phyloP scores from a whole-genome alignment of 2,113 vertebrate species.

The Ceyx melanurus region DNA sequence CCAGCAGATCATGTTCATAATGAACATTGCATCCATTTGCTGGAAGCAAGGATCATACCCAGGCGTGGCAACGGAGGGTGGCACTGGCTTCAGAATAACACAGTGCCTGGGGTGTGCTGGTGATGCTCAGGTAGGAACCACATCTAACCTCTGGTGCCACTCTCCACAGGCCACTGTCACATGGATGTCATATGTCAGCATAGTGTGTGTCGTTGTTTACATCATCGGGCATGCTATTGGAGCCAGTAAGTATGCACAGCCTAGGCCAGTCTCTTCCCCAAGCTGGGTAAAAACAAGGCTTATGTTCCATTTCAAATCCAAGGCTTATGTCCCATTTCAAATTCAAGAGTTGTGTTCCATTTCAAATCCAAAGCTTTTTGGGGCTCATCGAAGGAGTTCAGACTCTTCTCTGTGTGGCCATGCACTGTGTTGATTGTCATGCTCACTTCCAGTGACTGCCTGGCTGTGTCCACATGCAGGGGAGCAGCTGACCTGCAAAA shows the following conservation, averaged over 20 bases:
- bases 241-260: slow-evolving; percentile 81
- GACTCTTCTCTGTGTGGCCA: not conserved
- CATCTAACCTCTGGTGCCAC: not conserved
- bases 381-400: not conserved
- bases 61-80: not conserved
- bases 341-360: not conserved
- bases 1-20: fast-evolving
- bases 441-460: not conserved
- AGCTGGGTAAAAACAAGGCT: not conserved
- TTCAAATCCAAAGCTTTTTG: not conserved
- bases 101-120: not conserved
- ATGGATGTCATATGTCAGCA: slow-evolving; percentile 92
- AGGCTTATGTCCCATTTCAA: not conserved
- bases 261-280: too few relatives aligned
- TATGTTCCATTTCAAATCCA: not conserved
- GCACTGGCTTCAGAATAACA: not conserved
- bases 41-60: not conserved
- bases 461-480: not conserved
- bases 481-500: not conserved
- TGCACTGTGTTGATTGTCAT: not conserved
- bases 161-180: slow-evolving; percentile 41
- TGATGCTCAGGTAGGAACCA: not conserved
- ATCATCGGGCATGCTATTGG: slow-evolving; percentile 89
- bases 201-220: slow-evolving; percentile 84
- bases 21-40: not conserved